phyloP scores from a whole-genome alignment of 2,113 vertebrate species.

The Gambusia affinis region DNA sequence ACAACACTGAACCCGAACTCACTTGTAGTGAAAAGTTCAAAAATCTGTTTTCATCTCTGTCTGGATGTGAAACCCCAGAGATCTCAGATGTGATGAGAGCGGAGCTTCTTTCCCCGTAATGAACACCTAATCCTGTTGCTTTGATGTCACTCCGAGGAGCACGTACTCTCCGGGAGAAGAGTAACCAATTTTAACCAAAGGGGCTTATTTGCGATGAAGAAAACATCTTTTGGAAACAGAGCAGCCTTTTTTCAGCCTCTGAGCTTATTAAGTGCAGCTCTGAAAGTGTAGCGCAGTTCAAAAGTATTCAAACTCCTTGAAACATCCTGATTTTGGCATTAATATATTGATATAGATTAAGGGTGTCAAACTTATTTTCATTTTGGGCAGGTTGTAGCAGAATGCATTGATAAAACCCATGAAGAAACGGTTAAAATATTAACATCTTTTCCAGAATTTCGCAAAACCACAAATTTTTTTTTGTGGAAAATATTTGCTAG shows the following conservation, averaged over 20 bases:
- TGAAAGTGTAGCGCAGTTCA: background rate
- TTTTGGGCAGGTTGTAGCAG: no score
- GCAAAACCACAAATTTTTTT: no score
- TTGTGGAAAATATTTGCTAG: no score
- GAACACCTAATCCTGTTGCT: conserved; percentile 43
- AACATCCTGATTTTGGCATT: background rate
- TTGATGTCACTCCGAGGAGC: conserved; percentile 30
- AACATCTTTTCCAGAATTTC: no score
- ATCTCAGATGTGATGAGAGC: background rate
- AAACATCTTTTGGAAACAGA: conserved; percentile 21
- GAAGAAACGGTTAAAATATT: no score
- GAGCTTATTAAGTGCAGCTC: background rate
- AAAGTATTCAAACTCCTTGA: background rate
- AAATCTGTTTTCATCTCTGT: background rate
- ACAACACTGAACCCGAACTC: background rate
- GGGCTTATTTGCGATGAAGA: conserved; percentile 17
- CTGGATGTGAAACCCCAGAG: background rate
- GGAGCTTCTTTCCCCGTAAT: conserved; percentile 19
- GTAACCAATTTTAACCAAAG: conserved; percentile 10
- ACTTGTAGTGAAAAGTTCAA: background rate
- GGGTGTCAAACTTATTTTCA: no score
- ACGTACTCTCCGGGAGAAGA: conserved; percentile 4
- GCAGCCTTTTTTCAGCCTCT: background rate
- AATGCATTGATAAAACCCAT: no score
- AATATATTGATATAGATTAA: no score